A percentile compares a stretch with the other conserved stretches of the same genome.
Conservation (phyloP, 2,113 vertebrate species). For the Coreoperca whiteheadi region DNA sequence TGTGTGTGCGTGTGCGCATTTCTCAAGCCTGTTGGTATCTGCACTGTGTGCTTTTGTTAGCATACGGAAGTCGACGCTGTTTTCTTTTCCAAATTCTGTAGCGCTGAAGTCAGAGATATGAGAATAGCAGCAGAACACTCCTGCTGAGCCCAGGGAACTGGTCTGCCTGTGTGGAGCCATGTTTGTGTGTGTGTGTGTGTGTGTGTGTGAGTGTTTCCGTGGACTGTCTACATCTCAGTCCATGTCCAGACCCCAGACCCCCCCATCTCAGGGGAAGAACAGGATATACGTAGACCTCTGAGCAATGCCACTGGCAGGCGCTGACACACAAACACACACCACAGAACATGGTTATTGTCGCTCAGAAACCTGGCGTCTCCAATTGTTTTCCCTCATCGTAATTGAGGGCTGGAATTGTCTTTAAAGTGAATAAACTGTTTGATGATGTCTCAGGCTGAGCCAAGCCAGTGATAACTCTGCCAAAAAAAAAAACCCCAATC, state of each 20-base stretch:
- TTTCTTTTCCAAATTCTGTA: constrained; percentile 71
- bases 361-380: neutral
- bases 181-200: constrained; percentile 7
- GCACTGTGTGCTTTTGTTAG: constrained; percentile 26
- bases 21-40: constrained; percentile 8
- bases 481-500: neutral
- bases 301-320: constrained; percentile 38
- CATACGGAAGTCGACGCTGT: constrained; percentile 49
- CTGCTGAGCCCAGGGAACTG: constrained; percentile 9
- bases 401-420: neutral
- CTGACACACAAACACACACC: constrained; percentile 2
- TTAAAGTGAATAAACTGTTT: neutral
- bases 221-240: constrained; percentile 36
- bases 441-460: neutral
- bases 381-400: constrained; percentile 1
- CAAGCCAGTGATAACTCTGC: neutral
- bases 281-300: constrained; percentile 41
- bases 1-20: neutral
- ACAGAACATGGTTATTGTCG: constrained; percentile 24
- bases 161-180: neutral
- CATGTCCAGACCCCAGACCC: constrained; percentile 54
- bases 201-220: constrained; percentile 32
- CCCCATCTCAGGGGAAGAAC: constrained; percentile 29
- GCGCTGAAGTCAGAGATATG: constrained; percentile 72
- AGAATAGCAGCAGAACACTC: constrained; percentile 68